Evolutionary conservation across 2,888 invertebrate genomes (phyloP).

Genomic region (Thymelicus lineola): DNA sequence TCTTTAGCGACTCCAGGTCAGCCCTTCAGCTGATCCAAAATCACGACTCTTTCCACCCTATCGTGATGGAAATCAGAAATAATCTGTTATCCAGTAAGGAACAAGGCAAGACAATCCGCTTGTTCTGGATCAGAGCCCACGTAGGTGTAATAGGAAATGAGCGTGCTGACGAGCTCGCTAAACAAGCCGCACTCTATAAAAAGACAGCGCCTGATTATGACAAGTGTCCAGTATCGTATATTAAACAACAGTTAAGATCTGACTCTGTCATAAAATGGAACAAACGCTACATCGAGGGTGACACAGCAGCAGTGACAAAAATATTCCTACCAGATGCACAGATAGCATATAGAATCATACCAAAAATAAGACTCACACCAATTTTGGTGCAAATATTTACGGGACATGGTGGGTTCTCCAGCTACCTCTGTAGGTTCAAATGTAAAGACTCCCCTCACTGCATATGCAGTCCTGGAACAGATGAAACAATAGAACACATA

Average conservation of each 20-base stretch:
- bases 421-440: neutral
- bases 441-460: neutral
- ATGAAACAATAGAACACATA: neutral
- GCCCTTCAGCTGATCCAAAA: neutral
- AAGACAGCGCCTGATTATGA: constrained; percentile 1
- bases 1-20: constrained; percentile 18
- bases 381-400: neutral
- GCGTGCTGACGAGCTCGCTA: constrained; percentile 5
- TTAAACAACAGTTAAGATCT: neutral
- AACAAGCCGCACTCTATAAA: neutral
- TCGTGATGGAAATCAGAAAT: neutral
- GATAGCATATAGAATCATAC: neutral
- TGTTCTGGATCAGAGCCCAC: constrained; percentile 15
- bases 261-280: neutral
- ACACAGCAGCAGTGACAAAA: neutral
- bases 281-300: neutral
- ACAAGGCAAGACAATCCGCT: neutral
- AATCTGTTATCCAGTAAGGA: neutral
- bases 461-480: neutral
- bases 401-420: neutral
- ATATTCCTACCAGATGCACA: neutral
- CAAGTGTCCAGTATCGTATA: neutral
- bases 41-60: neutral
- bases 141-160: constrained; percentile 3
- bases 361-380: neutral